Conservation (phyloP, 2,797 vertebrate species). For the Sternotherus odoratus region DNA sequence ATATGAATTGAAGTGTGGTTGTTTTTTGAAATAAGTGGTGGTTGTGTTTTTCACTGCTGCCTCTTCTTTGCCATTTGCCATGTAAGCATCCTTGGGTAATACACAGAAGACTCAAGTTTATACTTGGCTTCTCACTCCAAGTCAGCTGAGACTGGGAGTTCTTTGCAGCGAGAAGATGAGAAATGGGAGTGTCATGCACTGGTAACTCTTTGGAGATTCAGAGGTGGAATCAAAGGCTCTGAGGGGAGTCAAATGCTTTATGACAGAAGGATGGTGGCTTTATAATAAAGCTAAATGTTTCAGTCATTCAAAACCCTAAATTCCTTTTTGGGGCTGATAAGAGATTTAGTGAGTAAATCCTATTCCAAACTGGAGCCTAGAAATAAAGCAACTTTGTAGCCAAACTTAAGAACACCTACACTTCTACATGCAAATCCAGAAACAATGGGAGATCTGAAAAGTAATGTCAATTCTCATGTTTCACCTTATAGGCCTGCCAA, state of each 20-base stretch:
- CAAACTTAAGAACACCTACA: background rate
- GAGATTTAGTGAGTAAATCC: background rate
- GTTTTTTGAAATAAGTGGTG: slow-evolving; percentile 17
- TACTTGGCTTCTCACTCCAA: background rate
- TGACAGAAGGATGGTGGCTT: background rate
- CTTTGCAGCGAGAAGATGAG: background rate
- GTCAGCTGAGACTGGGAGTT: background rate
- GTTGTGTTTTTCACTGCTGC: background rate
- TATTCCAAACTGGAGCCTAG: background rate
- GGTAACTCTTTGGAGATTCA: background rate
- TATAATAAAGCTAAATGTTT: background rate
- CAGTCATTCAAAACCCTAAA: slow-evolving; percentile 7
- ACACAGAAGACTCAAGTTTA: background rate
- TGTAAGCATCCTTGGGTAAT: background rate
- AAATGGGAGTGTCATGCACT: background rate
- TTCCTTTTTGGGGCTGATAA: background rate
- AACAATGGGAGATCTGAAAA: background rate
- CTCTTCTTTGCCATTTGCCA: background rate
- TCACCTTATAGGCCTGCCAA: slow-evolving; percentile 91
- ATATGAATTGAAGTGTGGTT: slow-evolving; percentile 22
- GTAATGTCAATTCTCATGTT: background rate
- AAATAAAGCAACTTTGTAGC: background rate
- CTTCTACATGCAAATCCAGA: background rate
- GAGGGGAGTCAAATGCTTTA: background rate
- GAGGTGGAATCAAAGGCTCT: background rate